Evolutionary conservation across 2,113 vertebrate genomes (phyloP), one percentile per base, ranked within the genome.

Genomic region (Rhinolophus sinicus): DNA sequence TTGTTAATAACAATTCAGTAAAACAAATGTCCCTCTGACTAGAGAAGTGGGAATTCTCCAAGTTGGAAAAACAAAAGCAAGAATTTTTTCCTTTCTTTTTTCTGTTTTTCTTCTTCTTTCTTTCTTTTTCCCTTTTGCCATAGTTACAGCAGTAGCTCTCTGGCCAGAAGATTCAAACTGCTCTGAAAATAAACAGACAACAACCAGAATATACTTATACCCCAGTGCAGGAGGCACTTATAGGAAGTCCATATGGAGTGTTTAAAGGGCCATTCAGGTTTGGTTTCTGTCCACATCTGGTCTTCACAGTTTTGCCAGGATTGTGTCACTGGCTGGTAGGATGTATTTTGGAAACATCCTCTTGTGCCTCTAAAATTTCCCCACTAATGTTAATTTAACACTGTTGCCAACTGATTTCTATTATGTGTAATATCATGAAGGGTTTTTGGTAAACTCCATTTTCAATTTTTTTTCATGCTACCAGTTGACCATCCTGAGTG

Each of bases 11-110:
- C 16, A 81, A 52, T 69, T 69, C 1, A 62, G 83, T 88, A 91
- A 93, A 88, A 95, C 33, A 21, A 67, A 56, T 30, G 56, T 69
- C 90, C 38, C 35, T 90, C 65, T 96, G 26, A 64, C 21, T 90
- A 77, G 38, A 88, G 44, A 87, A 65, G 5, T 89, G 65, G 35
- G 56, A 54, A 88, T 83, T 81, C 40, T 10, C 13, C 19, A 92
- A 94, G 10, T 8, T 62, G 18, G 33, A 80, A 81, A 72, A 52
- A 77, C 8, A 58, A 76, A 95, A 80, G 44, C 9, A 82, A 90
- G 30, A 40, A 62, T 80, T 84, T 58, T 62, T 38, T 60, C 35
- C 65, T 75, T 78, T 84, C 64, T 65, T n/a, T 44, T 50, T 70
- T 35, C 58, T 58, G 40, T 64, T 85, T 50, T 75, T 38, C 28